Conservation (phyloP, 2,888 invertebrate genomes). For the Sphecodes monilicornis region DNA sequence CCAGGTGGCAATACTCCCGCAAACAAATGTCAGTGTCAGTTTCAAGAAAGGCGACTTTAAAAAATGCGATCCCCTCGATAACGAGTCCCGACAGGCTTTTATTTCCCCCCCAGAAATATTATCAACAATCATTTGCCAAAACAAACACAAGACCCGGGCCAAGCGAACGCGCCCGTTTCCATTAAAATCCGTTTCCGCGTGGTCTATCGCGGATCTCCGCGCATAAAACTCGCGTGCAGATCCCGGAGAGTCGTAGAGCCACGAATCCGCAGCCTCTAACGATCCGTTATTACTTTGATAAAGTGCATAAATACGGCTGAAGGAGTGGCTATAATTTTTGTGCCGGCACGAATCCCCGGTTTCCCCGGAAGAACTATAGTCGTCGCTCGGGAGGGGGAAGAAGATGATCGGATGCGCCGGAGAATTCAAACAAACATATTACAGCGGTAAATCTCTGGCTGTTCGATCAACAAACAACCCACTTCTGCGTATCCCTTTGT, state of each 20-base stretch:
- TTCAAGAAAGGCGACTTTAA: not conserved
- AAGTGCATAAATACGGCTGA: constrained; percentile 39
- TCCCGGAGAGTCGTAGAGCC: not conserved
- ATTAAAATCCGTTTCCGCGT: constrained; percentile 51
- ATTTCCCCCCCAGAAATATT: constrained; percentile 10
- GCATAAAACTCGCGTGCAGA: constrained; percentile 49
- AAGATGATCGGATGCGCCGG: constrained; percentile 23
- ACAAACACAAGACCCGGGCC: constrained; percentile 26
- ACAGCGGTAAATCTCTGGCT: constrained; percentile 57
- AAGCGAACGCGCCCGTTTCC: not conserved
- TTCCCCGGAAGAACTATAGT: not conserved
- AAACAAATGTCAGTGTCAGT: not conserved
- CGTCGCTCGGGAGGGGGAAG: not conserved
- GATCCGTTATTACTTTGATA: constrained; percentile 56
- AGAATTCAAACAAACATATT: constrained; percentile 64
- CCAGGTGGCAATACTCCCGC: not conserved
- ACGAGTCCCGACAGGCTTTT: not conserved
- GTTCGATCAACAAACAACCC: constrained; percentile 59
- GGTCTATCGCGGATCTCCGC: constrained; percentile 34
- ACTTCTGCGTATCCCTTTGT: constrained; percentile 58
- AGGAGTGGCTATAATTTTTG: constrained; percentile 36
- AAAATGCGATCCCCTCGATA: not conserved
- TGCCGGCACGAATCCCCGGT: constrained; percentile 14
- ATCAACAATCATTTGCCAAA: constrained; percentile 33
- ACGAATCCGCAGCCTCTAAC: constrained; percentile 43